A percentile compares a stretch with the other conserved stretches of the same genome.
Conservation (phyloP, 2,797 vertebrate genomes). For the Borostomias antarcticus region DNA sequence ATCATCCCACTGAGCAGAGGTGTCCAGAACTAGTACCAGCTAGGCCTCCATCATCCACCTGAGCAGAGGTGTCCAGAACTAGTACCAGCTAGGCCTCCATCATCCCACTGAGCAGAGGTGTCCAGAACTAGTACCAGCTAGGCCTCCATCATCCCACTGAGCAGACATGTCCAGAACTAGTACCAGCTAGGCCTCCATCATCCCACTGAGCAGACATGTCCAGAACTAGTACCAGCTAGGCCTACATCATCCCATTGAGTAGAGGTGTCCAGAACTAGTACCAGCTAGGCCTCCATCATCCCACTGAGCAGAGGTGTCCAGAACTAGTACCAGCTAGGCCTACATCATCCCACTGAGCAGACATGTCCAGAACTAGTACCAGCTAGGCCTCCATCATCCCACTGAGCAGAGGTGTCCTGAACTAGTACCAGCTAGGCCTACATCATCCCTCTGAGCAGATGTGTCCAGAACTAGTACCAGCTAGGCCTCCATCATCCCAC, state of each 20-base stretch:
- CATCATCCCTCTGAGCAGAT: too few species aligned
- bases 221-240: too few species aligned
- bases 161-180: constrained; percentile 11
- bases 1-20: constrained; percentile 12
- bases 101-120: background rate
- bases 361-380: too few species aligned
- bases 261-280: too few species aligned
- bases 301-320: background rate
- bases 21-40: too few species aligned
- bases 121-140: too few species aligned
- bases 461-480: too few species aligned
- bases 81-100: constrained; percentile 40
- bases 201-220: background rate
- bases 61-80: constrained; percentile 16
- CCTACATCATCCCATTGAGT: constrained; percentile 31
- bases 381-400: too few species aligned
- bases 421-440: too few species aligned
- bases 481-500: too few species aligned
- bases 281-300: constrained; percentile 34
- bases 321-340: too few species aligned
- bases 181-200: constrained; percentile 37
- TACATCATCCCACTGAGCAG: constrained; percentile 30
- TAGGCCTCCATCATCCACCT: constrained; percentile 30
- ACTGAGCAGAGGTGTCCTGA: too few species aligned
- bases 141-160: constrained; percentile 31